Base-by-base conservation (phyloP, 2,797 vertebrate genomes). In the Euthynnus affinis region DNA sequence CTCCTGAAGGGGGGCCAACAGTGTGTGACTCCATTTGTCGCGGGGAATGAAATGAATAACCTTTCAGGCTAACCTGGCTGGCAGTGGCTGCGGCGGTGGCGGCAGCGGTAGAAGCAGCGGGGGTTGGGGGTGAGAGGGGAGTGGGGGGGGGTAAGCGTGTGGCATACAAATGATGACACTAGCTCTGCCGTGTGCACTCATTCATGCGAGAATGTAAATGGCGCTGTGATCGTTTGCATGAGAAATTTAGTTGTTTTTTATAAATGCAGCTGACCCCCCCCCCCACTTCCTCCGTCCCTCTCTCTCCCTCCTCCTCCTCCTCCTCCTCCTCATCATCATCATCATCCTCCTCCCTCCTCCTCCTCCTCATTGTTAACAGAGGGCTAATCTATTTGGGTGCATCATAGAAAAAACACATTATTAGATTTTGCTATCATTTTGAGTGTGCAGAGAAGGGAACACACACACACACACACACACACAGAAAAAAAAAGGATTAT, bases 1-100 rank as follows among this genome's bases (percentile, higher is more conserved):
- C 74, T 86, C 68, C 75, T 70, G 81, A 76, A 84, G 81, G 49
- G 34, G 82, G 76, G 71, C 51, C 63, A 80, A 78, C 76, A 71
- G 89, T 56, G 87, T 82, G 88, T 85, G 84, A 88, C 91, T 91
- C 84, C 86, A 89, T 89, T 91, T 91, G 91, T 91, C 56, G 78
- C 52, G 14, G 80, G 44, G 34, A 10, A 10, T 74, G 80, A 87
- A 84, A 89, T 79, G 83, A 87, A 90, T 80, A 91, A 90, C 91
- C 91, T 90, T 85, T 88, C 83, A 81, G 84, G 79, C 84, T 77
- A 80, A 91, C 87, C 82, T 84, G 88, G 84, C 80, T 60, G 22
- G 66, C 72, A 83, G 84, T n/a, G n/a, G n/a, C n/a, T n/a, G n/a
- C n/a, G n/a, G n/a, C n/a, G n/a, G n/a, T n/a, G n/a, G n/a, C n/a